Evolutionary conservation across 2,888 invertebrate species (phyloP).

Genomic region (Heliconius aoede): DNA sequence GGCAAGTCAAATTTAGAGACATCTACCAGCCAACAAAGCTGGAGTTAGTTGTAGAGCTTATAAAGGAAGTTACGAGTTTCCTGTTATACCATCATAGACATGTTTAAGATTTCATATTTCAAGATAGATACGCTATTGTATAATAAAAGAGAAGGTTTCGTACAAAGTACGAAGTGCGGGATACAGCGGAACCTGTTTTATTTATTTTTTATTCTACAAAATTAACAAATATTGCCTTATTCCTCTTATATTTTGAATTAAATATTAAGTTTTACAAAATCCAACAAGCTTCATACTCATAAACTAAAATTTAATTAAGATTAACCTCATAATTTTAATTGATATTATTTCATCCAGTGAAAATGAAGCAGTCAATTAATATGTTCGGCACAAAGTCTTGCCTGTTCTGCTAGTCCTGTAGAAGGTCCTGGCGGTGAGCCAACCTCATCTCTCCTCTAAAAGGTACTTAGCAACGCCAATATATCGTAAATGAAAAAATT

Average conservation of each 20-base stretch:
- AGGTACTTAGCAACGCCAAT: slow-evolving; percentile 53
- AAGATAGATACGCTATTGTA: not conserved
- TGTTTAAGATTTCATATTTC: slow-evolving; percentile 28
- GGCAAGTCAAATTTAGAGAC: slow-evolving; percentile 29
- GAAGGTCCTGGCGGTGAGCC: slow-evolving; percentile 48
- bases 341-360: slow-evolving; percentile 33
- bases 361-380: slow-evolving; percentile 49
- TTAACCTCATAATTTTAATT: slow-evolving; percentile 15
- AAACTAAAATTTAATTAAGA: slow-evolving; percentile 12
- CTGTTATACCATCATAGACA: slow-evolving; percentile 8
- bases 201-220: no score
- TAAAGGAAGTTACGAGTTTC: slow-evolving; percentile 31
- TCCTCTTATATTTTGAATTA: no score
- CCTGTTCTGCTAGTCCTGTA: slow-evolving; percentile 31
- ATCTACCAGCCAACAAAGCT: slow-evolving; percentile 25
- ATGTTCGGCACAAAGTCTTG: slow-evolving; percentile 45
- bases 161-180: no score
- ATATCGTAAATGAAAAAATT: slow-evolving; percentile 49
- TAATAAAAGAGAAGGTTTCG: not conserved
- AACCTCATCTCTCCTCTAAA: slow-evolving; percentile 53
- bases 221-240: no score
- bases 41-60: slow-evolving; percentile 26
- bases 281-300: not conserved
- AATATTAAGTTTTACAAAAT: not conserved
- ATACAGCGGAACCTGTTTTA: no score